Base-by-base conservation (phyloP, 2,888 invertebrate genomes). In the Caenorhabditis japonica region DNA sequence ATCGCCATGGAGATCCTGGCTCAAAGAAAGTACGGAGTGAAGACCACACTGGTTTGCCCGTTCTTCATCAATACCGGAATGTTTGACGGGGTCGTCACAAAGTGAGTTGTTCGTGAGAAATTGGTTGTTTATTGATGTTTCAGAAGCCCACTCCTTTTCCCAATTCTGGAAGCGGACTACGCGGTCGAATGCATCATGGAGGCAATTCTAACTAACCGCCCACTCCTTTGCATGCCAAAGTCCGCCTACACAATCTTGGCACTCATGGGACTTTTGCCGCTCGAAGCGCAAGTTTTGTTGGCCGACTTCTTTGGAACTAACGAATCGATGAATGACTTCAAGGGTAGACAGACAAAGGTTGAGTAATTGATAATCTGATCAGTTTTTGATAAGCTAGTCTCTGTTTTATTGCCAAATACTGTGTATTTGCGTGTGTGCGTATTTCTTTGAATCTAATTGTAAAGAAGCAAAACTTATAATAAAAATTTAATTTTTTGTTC, bases 11-110 rank as follows among this genome's bases (percentile, higher is more conserved):
- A 73, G 56, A 64, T 83, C 30, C 44, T 70, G 19, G 39, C 56
- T 1, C 76, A 76, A 43, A 75, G 69, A 15, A 78, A 81, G 44
- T 60, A 59, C 43, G 92, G 92, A 33, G 92, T 97, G 19, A 91
- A 93, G 80, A 94, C 94, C 0, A 95, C 95, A 0, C 92, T 93
- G 39, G 92, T 97, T 80, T 96, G 95, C 88, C 97, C 97, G 0
- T 96, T 93, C 90, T 96, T 94, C 88, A 95, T 97, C 81, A 93
- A 95, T 88, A 97, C 97, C 1, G 97, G 97, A 84, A 96, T 97
- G 95, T 97, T 97, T 88, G 93, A 93, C 72, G 93, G 94, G 81
- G 94, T 94, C 19, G 91, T 92, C 83, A 92, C 94, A 19, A 92
- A 92, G 92, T 92, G 87, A 88, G 87, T 19, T n/a, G 15, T 23